These are phyloP conservation scores for Eulemur rubriventer DNA, from an alignment of 2,797 vertebrate species.

Conservation along the genomic window DNA sequence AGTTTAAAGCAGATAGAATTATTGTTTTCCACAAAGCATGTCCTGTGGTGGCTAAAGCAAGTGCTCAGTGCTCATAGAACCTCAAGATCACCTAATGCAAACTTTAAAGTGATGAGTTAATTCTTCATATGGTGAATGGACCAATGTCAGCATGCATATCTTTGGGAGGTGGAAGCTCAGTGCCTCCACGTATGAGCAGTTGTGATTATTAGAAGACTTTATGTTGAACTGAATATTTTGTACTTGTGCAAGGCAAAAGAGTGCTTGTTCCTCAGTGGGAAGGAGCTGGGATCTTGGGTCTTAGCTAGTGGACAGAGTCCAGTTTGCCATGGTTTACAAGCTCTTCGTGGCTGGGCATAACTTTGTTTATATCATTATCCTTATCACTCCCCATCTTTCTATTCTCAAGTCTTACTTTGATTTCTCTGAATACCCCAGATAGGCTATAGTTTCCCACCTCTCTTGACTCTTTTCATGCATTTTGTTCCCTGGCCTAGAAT, in stretches of 20 bases:
- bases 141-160: background rate
- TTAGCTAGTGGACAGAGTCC: background rate
- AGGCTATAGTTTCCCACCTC: background rate
- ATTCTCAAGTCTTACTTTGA: background rate
- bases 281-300: background rate
- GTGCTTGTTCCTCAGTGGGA: background rate
- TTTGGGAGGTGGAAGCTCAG: background rate
- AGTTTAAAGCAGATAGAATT: background rate
- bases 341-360: background rate
- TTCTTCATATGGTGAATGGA: background rate
- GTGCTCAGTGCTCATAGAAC: background rate
- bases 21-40: background rate
- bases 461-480: background rate
- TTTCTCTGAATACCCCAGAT: background rate
- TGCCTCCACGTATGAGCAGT: background rate
- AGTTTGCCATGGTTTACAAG: background rate
- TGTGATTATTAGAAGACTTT: background rate
- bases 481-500: background rate
- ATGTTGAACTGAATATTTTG: background rate
- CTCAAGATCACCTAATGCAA: background rate
- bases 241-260: background rate
- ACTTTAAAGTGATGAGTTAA: background rate
- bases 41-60: background rate
- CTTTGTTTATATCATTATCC: background rate
- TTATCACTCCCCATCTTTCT: background rate